Evolutionary conservation across 2,888 invertebrate species (phyloP), one percentile per base, ranked within the genome.

Genomic region (Napeogenes sylphis): DNA sequence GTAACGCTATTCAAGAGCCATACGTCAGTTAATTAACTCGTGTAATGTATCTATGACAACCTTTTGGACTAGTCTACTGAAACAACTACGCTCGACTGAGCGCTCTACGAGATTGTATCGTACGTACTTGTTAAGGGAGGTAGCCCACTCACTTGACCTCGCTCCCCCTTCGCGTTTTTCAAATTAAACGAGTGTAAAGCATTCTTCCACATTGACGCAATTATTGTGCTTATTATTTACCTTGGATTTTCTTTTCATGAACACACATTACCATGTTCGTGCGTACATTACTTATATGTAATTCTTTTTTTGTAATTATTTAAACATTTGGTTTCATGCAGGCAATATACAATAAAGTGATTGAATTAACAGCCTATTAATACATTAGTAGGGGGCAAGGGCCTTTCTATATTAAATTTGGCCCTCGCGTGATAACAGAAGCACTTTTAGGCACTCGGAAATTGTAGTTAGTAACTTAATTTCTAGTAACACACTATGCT

Each of bases 141-240:
- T 81, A 82, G 82, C 82, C 82, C 81, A 83, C 86, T 84, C 82
- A 81, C 81, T 83, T 87, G 90, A 90, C 90, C 90, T 90, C 89
- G 89, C 88, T 85, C 87, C 90, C 90, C 89, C 87, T 83, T 88
- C 87, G 87, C 88, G 87, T 88, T 90, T 89, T 89, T 85, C 83
- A 83, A 88, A 89, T 87, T 87, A 90, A 85, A 83, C 81, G 80
- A 79, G 83, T 83, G 80, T 73, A 75, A 72, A 74, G 69, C 75
- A 73, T 74, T 75, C 71, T 69, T 71, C 68, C 69, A 71, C 82
- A 76, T 82, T 84, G 82, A 84, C 83, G 83, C 80, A 82, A 83
- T 83, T 80, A 83, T 21, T 21, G 21, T 21, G 21, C 21, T 21
- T 21, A 21, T 80, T 83, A 79, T 80, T 80, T 78, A 77, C 76